phyloP scores from a whole-genome alignment of 2,888 invertebrate species.

The Acanthosepion lycidas region DNA sequence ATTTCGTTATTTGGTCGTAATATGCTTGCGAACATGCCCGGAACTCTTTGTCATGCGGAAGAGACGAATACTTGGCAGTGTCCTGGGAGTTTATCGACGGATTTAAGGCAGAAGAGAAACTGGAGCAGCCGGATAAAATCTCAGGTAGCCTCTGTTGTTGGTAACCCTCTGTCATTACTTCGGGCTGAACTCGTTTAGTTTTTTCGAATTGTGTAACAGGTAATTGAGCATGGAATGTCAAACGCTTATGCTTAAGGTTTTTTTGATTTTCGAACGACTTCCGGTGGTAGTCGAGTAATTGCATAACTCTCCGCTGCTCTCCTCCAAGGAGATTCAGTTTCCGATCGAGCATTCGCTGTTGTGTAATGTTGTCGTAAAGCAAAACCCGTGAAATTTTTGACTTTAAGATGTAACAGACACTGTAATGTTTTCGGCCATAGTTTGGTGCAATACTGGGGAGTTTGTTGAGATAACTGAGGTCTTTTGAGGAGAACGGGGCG shows the following conservation, averaged over 20 bases:
- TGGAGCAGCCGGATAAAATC: no score
- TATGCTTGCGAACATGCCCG: no score
- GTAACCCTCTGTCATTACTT: no score
- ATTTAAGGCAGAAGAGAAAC: no score
- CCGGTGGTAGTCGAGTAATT: conserved; percentile 61
- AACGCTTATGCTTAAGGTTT: conserved; percentile 42
- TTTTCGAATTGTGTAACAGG: no score
- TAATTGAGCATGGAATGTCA: background rate
- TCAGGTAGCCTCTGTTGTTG: background rate
- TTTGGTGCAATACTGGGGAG: conserved; percentile 68
- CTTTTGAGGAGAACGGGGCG: conserved; percentile 39
- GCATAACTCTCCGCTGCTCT: conserved; percentile 59
- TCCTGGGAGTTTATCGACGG: no score
- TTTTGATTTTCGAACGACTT: conserved; percentile 51
- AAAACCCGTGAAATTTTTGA: conserved; percentile 66
- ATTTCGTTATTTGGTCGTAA: no score
- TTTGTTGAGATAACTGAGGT: conserved; percentile 63
- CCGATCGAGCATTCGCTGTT: conserved; percentile 68
- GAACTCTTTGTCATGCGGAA: no score
- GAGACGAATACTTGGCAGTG: no score
- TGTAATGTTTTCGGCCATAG: conserved; percentile 60
- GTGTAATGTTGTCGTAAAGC: conserved; percentile 69
- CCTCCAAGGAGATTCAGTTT: conserved; percentile 62
- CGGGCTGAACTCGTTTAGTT: no score
- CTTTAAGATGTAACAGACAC: conserved; percentile 55